Percentiles rank a stretch among this genome's conserved stretches.
These are phyloP conservation scores for Priocnemis perturbator DNA, from an alignment of 2,888 invertebrate species.

Conservation along the genomic window DNA sequence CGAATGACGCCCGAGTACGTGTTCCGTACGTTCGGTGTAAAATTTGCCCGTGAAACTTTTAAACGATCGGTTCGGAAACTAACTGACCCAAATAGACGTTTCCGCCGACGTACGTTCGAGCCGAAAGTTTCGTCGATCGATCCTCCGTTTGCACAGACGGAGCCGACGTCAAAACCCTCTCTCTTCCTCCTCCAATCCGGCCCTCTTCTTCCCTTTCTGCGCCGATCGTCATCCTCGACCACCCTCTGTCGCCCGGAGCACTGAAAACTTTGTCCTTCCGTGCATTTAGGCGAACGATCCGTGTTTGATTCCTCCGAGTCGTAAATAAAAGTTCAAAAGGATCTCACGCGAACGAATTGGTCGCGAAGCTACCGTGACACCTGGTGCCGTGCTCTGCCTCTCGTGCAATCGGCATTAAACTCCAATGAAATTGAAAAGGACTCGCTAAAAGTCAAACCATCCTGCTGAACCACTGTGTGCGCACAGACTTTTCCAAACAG, in stretches of 20 bases:
- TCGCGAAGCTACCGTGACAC: constrained; percentile 37
- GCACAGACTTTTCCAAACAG: background rate
- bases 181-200: constrained; percentile 12
- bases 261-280: constrained; percentile 33
- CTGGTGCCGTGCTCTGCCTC: constrained; percentile 24
- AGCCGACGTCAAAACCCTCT: constrained; percentile 29
- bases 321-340: constrained; percentile 39
- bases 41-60: constrained; percentile 31
- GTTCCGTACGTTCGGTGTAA: background rate
- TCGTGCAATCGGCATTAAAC: constrained; percentile 49
- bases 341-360: constrained; percentile 32
- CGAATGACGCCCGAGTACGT: background rate
- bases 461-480: background rate
- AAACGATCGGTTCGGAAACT: constrained; percentile 40
- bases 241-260: constrained; percentile 15
- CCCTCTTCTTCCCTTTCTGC: no score
- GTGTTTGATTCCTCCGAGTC: constrained; percentile 22
- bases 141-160: constrained; percentile 9
- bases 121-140: constrained; percentile 38
- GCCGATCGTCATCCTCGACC: background rate
- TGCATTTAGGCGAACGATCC: constrained; percentile 34
- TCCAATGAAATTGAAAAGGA: constrained; percentile 43
- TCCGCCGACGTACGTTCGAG: constrained; percentile 33
- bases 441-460: constrained; percentile 29
- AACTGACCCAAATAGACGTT: constrained; percentile 43